Base-by-base conservation (phyloP, 2,888 invertebrate genomes). In the Andrena dorsata region DNA sequence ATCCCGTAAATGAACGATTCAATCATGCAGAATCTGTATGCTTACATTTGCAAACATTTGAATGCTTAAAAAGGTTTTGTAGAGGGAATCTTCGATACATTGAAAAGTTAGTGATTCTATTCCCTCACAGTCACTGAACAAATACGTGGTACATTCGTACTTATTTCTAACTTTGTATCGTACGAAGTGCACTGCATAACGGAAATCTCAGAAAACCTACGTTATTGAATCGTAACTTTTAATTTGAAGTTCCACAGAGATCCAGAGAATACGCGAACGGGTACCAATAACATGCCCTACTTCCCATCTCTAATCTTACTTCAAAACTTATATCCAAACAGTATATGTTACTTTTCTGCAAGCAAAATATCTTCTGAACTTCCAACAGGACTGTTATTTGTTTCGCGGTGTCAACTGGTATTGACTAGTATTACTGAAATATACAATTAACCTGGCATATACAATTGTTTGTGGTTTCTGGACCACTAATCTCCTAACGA, bases 181-280 rank as follows among this genome's bases (percentile, higher is more conserved):
- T 28, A 28, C 23, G 49, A 20, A 26, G n/a, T 53, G 35, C 20
- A 16, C 72, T n/a, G 23, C 26, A 51, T 13, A 13, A 49, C 41
- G 16, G 26, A 30, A 47, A 56, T n/a, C n/a, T 35, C 13, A 20
- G 63, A 56, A 56, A 35, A n/a, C 23, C 66, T 6, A 6, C 8
- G 20, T 72, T 65, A 72, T 76, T 58, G 63, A 58, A 65, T 65
- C 71, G 58, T 65, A 72, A 65, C 65, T 76, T 76, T 72, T 49
- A 72, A 49, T 58, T 76, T 56, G 76, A 63, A 76, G 26, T 72
- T 64, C 47, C 35, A 32, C 63, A 35, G 23, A 32, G 23, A 63
- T 56, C 47, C 47, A n/a, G 30, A 47, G 64, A 63, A 72, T 58
- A 32, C 58, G 61, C 56, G 58, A 63, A 76, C 63, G 41, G 64